Evolutionary conservation across 2,888 invertebrate species (phyloP), one percentile per base, ranked within the genome.

Genomic region (Pandemis heparana): DNA sequence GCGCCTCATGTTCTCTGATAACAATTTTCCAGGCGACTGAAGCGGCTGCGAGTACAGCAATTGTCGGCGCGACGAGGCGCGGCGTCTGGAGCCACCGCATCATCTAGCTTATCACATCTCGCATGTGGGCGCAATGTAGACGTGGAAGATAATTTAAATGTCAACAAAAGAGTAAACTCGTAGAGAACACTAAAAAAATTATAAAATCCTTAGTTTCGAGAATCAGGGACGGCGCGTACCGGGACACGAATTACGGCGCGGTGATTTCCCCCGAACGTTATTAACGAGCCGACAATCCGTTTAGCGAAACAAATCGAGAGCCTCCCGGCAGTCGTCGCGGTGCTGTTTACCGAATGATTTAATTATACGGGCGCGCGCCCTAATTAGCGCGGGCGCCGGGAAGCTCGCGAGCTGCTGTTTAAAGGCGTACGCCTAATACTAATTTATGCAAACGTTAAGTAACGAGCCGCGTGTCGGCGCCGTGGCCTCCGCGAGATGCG

Each of bases 21-120:
- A 60, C 65, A 56, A 71, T 60, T 60, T 71, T 71, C 65, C 60
- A 41, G 65, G 51, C 60, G 65, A 66, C 60, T 67, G 67, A 67
- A 67, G 62, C 62, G 71, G 67, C 53, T 43, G 71, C 23, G 23
- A 32, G 23, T 32, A 32, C 23, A 32, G 23, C 38, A 43, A 61
- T 46, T 39, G 60, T 61, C 60, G 43, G 38, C 51, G 9, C 14
- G 14, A 12, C 64, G 59, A 12, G 70, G 43, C 46, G 63, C 4
- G 12, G 3, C 43, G 43, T 8, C 9, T 39, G 10, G 14, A 14
- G 8, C 32, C 43, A 5, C 7, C 64, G 16, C 41, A 16, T 18
- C 64, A 59, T 48, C 46, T 18, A 18, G 6, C 53, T 38, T 46
- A 38, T 18, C 70, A 48, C 23, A 60, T 71, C 61, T 32, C 32